Evolutionary conservation across 2,797 vertebrate species (phyloP).

Genomic region (Thamnophis elegans): DNA sequence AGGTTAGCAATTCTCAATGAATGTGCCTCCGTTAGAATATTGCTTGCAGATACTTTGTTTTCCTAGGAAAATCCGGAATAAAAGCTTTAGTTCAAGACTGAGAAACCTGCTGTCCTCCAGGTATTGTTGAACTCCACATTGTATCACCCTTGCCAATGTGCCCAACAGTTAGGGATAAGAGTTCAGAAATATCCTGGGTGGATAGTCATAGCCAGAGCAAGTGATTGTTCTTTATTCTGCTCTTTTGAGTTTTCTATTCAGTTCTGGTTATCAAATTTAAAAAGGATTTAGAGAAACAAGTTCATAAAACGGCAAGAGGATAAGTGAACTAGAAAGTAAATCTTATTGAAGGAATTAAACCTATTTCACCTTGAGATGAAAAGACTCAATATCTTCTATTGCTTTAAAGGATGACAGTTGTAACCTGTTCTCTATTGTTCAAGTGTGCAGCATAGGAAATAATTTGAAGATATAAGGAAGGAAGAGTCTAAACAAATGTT

Average conservation of each 20-base stretch:
- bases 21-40: neutral
- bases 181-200: neutral
- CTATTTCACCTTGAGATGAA: neutral
- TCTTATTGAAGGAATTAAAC: neutral
- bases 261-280: neutral
- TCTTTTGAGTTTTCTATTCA: neutral
- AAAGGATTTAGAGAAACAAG: neutral
- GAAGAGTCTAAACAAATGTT: neutral
- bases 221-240: neutral
- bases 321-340: neutral
- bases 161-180: neutral
- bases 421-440: neutral
- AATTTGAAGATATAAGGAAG: neutral
- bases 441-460: neutral
- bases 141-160: neutral
- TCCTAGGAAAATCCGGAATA: neutral
- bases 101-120: neutral
- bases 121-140: neutral
- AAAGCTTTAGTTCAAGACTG: neutral
- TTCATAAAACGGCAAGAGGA: neutral
- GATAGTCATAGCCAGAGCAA: neutral
- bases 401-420: neutral
- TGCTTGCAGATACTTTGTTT: neutral
- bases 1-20: neutral
- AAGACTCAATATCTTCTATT: neutral